Conservation (phyloP, 1,140 invertebrate genomes). For the Lineus longissimus region DNA sequence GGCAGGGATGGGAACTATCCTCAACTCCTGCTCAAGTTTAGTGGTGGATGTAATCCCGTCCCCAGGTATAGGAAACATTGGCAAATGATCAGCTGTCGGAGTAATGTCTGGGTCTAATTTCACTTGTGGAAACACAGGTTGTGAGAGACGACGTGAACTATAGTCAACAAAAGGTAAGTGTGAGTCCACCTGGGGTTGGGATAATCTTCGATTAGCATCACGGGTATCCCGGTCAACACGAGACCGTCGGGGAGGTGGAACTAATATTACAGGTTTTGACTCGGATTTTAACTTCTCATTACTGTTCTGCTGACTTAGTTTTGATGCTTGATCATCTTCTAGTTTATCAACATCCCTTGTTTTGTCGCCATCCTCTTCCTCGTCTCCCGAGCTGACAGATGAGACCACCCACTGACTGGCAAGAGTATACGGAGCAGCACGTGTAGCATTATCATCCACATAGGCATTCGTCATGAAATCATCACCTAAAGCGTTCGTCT, state of each 20-base stretch:
- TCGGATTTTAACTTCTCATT: not conserved
- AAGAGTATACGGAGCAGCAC: slow-evolving; percentile 49
- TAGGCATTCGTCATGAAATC: slow-evolving; percentile 30
- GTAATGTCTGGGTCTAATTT: too few species aligned
- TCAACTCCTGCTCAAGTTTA: too few species aligned
- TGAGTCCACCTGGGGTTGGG: too few species aligned
- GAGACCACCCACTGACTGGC: slow-evolving; percentile 48
- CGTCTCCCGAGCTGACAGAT: slow-evolving; percentile 38
- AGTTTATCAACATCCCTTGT: slow-evolving; percentile 27
- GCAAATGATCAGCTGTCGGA: too few species aligned
- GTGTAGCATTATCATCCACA: slow-evolving; percentile 45
- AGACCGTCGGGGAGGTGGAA: not conserved
- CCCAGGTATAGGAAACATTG: too few species aligned
- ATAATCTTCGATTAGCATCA: not conserved
- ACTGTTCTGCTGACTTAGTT: not conserved
- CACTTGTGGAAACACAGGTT: too few species aligned
- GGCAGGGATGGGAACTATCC: too few species aligned
- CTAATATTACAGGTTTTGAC: not conserved
- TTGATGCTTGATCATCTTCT: not conserved
- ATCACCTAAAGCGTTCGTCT: slow-evolving; percentile 36
- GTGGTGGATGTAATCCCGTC: too few species aligned
- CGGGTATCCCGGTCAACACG: not conserved
- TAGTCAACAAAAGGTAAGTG: too few species aligned
- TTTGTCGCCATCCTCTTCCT: slow-evolving; percentile 39
- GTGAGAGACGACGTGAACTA: too few species aligned